These are phyloP conservation scores for Capromys pilorides DNA, from an alignment of 2,797 vertebrate genomes.

Conservation along the genomic window DNA sequence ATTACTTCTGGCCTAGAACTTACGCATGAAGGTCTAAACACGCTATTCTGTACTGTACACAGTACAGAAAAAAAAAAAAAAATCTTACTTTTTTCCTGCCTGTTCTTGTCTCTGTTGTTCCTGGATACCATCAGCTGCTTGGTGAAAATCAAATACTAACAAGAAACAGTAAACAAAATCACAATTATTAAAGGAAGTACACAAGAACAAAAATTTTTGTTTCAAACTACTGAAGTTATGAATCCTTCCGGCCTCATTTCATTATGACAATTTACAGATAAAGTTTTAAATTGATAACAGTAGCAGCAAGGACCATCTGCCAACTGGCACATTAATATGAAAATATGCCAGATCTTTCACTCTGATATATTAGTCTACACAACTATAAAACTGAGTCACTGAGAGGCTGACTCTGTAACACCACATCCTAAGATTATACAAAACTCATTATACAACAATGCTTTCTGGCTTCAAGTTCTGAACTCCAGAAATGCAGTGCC, in stretches of 20 bases:
- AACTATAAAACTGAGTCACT: background rate
- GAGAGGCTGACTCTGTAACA: background rate
- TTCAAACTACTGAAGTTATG: slow-evolving; percentile 17
- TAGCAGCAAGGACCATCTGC: background rate
- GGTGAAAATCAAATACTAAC: slow-evolving; percentile 99
- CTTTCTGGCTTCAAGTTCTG: background rate
- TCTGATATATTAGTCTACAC: background rate
- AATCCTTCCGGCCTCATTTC: background rate
- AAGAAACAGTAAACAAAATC: slow-evolving; percentile 60
- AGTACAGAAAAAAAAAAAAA: background rate
- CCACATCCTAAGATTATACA: background rate
- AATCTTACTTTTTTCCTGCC: slow-evolving; percentile 97
- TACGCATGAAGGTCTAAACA: background rate
- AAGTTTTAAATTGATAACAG: background rate
- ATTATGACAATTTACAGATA: background rate
- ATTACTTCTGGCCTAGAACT: background rate
- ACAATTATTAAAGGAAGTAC: background rate
- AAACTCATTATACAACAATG: background rate
- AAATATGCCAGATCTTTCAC: background rate
- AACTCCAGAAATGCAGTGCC: background rate
- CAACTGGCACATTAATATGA: background rate
- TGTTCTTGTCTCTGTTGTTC: slow-evolving; percentile 98
- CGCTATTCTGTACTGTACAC: too few species aligned
- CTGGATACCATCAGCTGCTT: slow-evolving; percentile 98
- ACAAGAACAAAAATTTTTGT: background rate